These are phyloP conservation scores for Gandaritis pyraliata DNA, from an alignment of 2,888 invertebrate species.

Conservation along the genomic window DNA sequence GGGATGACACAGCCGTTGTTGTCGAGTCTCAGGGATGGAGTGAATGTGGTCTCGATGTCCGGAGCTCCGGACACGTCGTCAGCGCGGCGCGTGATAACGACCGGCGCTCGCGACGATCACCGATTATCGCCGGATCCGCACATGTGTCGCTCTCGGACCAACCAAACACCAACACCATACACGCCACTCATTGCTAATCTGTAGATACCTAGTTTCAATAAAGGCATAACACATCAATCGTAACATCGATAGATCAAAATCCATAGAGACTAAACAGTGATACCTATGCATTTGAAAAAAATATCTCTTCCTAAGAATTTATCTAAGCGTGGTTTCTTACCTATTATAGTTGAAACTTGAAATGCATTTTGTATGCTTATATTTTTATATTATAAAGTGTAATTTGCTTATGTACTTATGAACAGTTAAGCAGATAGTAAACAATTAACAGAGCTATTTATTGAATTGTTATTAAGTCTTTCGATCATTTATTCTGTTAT, in stretches of 20 bases:
- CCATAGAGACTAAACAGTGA: no score
- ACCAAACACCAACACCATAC: constrained; percentile 36
- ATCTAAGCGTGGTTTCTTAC: background rate
- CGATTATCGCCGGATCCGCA: constrained; percentile 72
- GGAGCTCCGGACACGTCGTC: constrained; percentile 62
- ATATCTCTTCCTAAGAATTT: no score
- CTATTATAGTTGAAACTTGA: background rate
- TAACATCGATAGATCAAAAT: no score
- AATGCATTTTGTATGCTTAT: constrained; percentile 46
- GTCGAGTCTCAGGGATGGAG: constrained; percentile 65
- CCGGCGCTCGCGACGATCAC: constrained; percentile 55
- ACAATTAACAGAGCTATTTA: constrained; percentile 73
- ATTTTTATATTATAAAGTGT: constrained; percentile 40
- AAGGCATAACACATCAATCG: constrained; percentile 15
- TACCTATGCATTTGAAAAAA: no score
- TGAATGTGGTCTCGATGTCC: constrained; percentile 59
- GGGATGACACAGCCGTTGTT: constrained; percentile 64
- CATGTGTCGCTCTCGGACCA: constrained; percentile 40
- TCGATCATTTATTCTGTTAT: constrained; percentile 70
- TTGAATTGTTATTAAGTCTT: constrained; percentile 58
- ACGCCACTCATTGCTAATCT: constrained; percentile 24
- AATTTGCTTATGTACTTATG: constrained; percentile 30
- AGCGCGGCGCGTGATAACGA: constrained; percentile 72
- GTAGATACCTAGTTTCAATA: constrained; percentile 29
- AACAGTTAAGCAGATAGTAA: constrained; percentile 63